A percentile compares a stretch with the other conserved stretches of the same genome.
Conservation (phyloP, 2,888 invertebrate genomes). For the Epistrophella euchroma region DNA sequence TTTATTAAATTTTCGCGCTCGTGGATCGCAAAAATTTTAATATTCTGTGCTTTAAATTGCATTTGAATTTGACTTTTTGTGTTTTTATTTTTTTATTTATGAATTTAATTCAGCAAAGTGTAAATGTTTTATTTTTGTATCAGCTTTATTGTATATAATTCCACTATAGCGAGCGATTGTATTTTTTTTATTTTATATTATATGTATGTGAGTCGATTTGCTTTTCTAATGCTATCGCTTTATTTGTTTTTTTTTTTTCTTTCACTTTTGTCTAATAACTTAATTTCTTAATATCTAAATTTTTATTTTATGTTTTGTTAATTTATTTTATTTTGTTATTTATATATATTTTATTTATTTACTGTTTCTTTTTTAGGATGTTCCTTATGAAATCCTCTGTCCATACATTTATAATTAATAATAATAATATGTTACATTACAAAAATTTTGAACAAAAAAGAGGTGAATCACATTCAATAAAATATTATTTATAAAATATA, state of each 20-base stretch:
- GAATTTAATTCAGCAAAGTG: conserved; percentile 62
- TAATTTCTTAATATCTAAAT: conserved; percentile 63
- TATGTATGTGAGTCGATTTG: conserved; percentile 52
- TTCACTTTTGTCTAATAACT: conserved; percentile 63
- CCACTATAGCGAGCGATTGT: conserved; percentile 67
- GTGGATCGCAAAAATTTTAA: conserved; percentile 37
- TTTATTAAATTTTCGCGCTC: conserved; percentile 27
- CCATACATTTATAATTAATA: conserved; percentile 42
- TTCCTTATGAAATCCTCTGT: conserved; percentile 59
- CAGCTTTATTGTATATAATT: conserved; percentile 37
- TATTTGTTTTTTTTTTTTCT: background rate
- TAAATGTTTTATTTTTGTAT: conserved; percentile 41
- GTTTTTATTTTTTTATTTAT: background rate
- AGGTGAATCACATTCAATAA: conserved; percentile 73
- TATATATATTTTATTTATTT: conserved; percentile 58
- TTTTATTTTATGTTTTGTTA: conserved; percentile 43
- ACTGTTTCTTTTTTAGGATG: conserved; percentile 47
- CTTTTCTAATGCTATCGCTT: conserved; percentile 49
- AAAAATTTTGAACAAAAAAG: conserved; percentile 65
- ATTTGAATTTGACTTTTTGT: conserved; percentile 3
- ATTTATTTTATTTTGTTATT: conserved; percentile 53
- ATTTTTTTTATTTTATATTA: conserved; percentile 34
- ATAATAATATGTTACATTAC: conserved; percentile 53
- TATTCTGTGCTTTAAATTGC: conserved; percentile 13
- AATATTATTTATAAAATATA: conserved; percentile 41